These are phyloP conservation scores for Caloenas nicobarica DNA, from an alignment of 2,113 vertebrate species.

Conservation along the genomic window DNA sequence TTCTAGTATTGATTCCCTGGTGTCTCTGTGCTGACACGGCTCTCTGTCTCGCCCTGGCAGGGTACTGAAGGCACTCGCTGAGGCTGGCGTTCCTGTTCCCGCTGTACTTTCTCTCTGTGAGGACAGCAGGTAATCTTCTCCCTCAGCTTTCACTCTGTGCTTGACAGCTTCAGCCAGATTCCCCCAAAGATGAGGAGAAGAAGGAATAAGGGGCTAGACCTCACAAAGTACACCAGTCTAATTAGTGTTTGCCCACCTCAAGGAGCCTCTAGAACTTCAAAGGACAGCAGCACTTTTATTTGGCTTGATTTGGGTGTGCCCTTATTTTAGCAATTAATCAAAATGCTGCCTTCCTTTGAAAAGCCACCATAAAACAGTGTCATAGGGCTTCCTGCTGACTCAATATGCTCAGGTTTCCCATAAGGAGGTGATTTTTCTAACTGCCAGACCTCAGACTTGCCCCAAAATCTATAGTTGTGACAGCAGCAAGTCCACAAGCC, in stretches of 20 bases:
- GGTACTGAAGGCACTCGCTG: constrained; percentile 78
- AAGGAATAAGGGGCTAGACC: neutral
- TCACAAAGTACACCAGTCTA: neutral
- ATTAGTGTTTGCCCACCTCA: neutral
- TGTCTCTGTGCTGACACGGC: neutral
- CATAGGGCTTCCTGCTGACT: neutral
- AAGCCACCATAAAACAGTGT: neutral
- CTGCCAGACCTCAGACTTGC: neutral
- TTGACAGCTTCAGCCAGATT: neutral
- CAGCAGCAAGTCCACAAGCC: neutral
- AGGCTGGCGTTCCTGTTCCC: constrained; percentile 78
- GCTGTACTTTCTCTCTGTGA: constrained; percentile 76
- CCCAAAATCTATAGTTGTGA: neutral
- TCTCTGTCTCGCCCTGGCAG: constrained; percentile 57
- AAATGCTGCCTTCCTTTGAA: neutral
- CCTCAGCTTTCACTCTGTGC: neutral
- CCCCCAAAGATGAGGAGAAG: neutral
- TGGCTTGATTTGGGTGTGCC: neutral
- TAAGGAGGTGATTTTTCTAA: neutral
- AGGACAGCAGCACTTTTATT: neutral
- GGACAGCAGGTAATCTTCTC: constrained; percentile 75
- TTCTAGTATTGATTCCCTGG: neutral
- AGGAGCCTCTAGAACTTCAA: neutral
- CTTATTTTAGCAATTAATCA: neutral
- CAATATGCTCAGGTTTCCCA: neutral